These are phyloP conservation scores for Hirudo medicinalis DNA, from an alignment of 1,140 invertebrate species.

Conservation along the genomic window DNA sequence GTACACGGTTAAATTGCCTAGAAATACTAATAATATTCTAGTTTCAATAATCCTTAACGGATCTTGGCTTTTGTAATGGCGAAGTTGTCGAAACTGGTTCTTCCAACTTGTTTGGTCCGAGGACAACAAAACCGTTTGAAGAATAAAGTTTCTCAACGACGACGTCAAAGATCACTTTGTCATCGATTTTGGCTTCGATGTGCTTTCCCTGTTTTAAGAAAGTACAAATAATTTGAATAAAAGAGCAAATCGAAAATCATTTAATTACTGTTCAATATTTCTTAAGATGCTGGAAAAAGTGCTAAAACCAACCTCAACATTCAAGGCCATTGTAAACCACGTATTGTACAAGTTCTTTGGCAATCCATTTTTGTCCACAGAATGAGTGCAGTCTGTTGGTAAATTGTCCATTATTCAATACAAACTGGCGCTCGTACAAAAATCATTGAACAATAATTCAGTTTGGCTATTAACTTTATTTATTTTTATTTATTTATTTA, in stretches of 20 bases:
- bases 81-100: slow-evolving; percentile 5
- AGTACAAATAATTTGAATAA: too few relatives aligned
- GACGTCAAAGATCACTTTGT: background rate
- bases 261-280: background rate
- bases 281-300: background rate
- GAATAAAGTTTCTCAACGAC: background rate
- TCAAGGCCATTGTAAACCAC: slow-evolving; percentile 11
- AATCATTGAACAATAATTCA: too few relatives aligned
- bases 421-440: too few relatives aligned
- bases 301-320: slow-evolving; percentile 11
- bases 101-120: slow-evolving; percentile 11
- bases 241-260: too few relatives aligned
- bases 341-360: background rate
- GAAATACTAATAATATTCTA: too few relatives aligned
- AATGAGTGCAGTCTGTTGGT: too few relatives aligned
- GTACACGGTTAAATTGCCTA: too few relatives aligned
- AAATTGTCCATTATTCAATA: too few relatives aligned
- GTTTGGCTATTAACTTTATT: too few relatives aligned
- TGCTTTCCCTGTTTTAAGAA: background rate
- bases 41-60: too few relatives aligned
- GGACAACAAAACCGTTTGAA: background rate
- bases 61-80: background rate
- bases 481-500: too few relatives aligned
- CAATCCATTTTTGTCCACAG: too few relatives aligned
- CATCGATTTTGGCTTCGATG: slow-evolving; percentile 1